phyloP scores from a whole-genome alignment of 64 coral and sea anemone species.

The Montipora efflorescens region DNA sequence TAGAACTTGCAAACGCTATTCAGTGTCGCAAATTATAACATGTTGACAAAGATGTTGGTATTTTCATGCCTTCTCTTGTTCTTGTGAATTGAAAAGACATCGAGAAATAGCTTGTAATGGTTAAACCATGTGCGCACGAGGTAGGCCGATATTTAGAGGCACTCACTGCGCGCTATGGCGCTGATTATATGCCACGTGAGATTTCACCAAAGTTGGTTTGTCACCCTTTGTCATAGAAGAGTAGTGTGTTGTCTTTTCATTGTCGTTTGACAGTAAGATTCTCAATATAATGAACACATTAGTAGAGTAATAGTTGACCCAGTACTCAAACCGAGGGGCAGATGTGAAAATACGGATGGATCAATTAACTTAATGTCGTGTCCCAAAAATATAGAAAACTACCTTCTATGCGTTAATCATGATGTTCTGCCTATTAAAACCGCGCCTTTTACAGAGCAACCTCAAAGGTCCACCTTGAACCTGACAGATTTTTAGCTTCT shows the following conservation, averaged over 20 bases:
- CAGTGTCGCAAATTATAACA: slow-evolving; percentile 5
- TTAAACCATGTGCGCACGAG: neutral
- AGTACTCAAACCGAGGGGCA: slow-evolving; percentile 13
- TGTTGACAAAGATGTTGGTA: neutral
- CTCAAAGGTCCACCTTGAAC: neutral
- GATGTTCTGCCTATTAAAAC: slow-evolving; percentile 5
- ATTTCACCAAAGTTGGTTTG: neutral
- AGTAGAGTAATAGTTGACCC: slow-evolving; percentile 7
- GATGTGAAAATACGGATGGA: slow-evolving; percentile 4
- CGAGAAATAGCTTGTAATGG: neutral
- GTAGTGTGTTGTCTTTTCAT: slow-evolving; percentile 3
- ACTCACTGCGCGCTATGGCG: neutral
- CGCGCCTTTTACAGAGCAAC: slow-evolving; percentile 32
- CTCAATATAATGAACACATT: slow-evolving; percentile 46
- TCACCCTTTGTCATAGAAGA: neutral
- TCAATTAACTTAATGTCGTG: slow-evolving; percentile 18
- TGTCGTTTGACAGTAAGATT: slow-evolving; percentile 21
- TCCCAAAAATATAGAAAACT: slow-evolving; percentile 49
- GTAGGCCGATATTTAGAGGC: neutral
- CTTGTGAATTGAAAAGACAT: neutral
- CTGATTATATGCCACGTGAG: neutral
- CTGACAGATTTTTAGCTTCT: neutral
- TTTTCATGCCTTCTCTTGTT: neutral
- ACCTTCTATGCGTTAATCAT: slow-evolving; percentile 1
- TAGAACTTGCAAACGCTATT: neutral